A percentile compares a stretch with the other conserved stretches of the same genome.
Evolutionary conservation across 2,888 invertebrate genomes (phyloP).

Genomic region (Zele albiditarsus): DNA sequence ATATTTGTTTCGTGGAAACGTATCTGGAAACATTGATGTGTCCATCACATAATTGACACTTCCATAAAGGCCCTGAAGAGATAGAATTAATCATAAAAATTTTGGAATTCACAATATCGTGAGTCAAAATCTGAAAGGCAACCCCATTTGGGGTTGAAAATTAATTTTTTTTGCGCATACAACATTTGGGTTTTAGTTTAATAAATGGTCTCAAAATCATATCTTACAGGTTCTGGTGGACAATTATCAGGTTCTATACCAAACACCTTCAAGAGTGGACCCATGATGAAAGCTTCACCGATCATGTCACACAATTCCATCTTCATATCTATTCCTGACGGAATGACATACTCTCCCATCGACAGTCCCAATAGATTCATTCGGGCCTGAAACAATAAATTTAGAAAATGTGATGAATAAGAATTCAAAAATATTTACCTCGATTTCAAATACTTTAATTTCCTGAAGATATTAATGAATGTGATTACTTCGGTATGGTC

Average conservation of each 20-base stretch:
- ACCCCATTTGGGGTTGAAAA: too few species aligned
- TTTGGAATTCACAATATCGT: background rate
- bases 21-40: constrained; percentile 37
- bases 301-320: constrained; percentile 45
- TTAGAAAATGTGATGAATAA: too few species aligned
- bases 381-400: constrained; percentile 36
- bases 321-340: constrained; percentile 44
- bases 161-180: too few species aligned
- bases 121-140: too few species aligned
- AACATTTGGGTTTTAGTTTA: too few species aligned
- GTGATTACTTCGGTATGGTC: too few species aligned
- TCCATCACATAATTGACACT: constrained; percentile 33
- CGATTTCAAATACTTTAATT: too few species aligned
- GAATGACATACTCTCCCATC: constrained; percentile 47
- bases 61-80: constrained; percentile 43
- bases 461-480: too few species aligned
- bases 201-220: too few species aligned
- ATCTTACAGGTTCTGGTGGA: constrained; percentile 47
- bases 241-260: constrained; percentile 36
- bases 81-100: background rate
- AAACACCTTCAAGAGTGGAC: constrained; percentile 40
- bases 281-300: constrained; percentile 48
- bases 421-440: too few species aligned
- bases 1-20: constrained; percentile 48
- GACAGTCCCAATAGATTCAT: constrained; percentile 34